Evolutionary conservation across 2,797 vertebrate species (phyloP), one percentile per base, ranked within the genome.

Genomic region (Bufotes viridis): DNA sequence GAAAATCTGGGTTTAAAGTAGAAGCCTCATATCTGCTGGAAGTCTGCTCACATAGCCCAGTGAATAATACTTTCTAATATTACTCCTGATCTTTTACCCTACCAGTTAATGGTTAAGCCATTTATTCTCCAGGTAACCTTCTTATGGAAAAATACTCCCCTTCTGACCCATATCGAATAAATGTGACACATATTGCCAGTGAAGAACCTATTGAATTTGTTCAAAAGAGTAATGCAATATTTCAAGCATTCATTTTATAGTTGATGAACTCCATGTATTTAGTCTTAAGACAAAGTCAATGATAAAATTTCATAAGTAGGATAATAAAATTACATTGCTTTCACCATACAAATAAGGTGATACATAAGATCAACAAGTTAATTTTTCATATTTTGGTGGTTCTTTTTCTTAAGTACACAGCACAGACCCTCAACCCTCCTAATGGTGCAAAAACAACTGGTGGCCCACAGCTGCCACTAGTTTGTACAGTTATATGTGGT

Each of bases 61-160:
- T 55, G 74, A 51, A 53, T 53, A 53, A 76, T 55, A 55, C 75
- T 78, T 78, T 51, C 49, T 24, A 24, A 55, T 78, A 78, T 78
- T 55, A 24, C 49, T 24, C 75, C 51, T 55, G 22, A 78, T 78
- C 49, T 78, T 24, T 78, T n/a, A 55, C 13, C 51, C 51, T 24
- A 78, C 20, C 22, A 78, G 51, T 24, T 55, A 55, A 7, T 24
- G 51, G 22, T 55, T 78, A 53, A 78, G 22, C 51, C 51, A 22
- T 11, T 14, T 55, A n/a, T 78, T 78, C 12, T 53, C 20, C 20
- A 34, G 7, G 6, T 51, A 51, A 51, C 49, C 6, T 76, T 75
- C 20, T 76, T 53, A 53, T 55, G 26, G 22, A 24, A 78, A 78
- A 53, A 55, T n/a, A 9, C 13, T 10, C 9, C 18, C 20, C 63